A percentile compares a stretch with the other conserved stretches of the same genome.
phyloP scores from a whole-genome alignment of 2,797 vertebrate genomes.

The Argyrosomus regius region DNA sequence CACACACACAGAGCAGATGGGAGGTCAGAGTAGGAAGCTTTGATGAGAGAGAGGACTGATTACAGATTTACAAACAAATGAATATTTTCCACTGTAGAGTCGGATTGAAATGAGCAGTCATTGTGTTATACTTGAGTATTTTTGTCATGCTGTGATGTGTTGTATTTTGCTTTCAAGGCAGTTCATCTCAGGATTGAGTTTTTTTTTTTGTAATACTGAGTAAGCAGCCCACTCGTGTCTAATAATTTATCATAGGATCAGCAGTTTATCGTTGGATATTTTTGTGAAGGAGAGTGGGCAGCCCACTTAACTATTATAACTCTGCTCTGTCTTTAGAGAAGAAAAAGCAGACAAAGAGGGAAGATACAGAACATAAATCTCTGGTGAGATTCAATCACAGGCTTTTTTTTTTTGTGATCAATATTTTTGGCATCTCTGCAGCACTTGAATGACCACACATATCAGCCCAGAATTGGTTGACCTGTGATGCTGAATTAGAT shows the following conservation, averaged over 20 bases:
- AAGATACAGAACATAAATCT: conserved; percentile 6
- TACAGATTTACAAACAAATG: neutral
- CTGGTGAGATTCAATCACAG: conserved; percentile 10
- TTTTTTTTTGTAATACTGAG: conserved; percentile 9
- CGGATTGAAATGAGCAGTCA: neutral
- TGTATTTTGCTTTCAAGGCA: neutral
- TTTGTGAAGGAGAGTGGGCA: conserved; percentile 38
- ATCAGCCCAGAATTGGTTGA: neutral
- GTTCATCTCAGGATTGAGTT: neutral
- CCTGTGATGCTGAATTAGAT: neutral
- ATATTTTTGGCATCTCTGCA: conserved; percentile 8
- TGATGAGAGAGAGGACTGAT: conserved; percentile 11
- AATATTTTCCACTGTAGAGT: neutral
- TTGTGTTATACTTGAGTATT: neutral
- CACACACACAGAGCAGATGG: conserved; percentile 4
- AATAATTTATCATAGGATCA: conserved; percentile 37
- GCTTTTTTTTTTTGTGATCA: neutral
- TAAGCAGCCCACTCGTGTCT: conserved; percentile 47
- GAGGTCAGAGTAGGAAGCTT: conserved; percentile 8
- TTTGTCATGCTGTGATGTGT: conserved; percentile 5
- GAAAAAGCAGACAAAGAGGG: conserved; percentile 21
- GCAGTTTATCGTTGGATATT: conserved; percentile 28
- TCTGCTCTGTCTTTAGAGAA: conserved; percentile 31
- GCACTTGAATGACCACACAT: neutral
- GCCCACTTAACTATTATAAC: conserved; percentile 7